These are phyloP conservation scores for Brachionus plicatilis DNA, from an alignment of 1,140 invertebrate genomes.

Conservation along the genomic window DNA sequence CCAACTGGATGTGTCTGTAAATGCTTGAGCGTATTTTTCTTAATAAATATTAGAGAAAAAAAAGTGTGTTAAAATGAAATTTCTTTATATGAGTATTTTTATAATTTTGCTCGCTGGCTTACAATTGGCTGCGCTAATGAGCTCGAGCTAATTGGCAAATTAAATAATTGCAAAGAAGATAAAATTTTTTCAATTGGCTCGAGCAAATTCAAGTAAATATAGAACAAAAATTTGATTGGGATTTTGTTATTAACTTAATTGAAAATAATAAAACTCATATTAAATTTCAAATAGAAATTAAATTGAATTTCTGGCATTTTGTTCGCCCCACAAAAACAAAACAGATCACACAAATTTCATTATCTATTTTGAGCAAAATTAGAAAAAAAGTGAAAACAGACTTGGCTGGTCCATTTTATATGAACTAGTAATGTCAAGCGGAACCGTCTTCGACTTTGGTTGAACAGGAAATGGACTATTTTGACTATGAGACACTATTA, in stretches of 20 bases:
- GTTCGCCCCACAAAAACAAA: background rate
- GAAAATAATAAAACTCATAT: slow-evolving; percentile 36
- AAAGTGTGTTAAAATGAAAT: background rate
- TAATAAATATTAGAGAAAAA: background rate
- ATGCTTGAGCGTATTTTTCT: background rate
- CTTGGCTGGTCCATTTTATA: background rate
- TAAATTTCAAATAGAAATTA: slow-evolving; percentile 22
- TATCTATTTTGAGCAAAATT: background rate
- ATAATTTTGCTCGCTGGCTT: background rate
- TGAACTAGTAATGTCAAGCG: background rate
- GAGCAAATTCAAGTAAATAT: background rate
- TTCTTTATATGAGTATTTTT: background rate
- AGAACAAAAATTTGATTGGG: background rate
- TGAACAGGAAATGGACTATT: background rate
- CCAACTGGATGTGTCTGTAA: background rate
- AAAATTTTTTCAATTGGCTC: background rate
- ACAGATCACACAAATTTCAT: slow-evolving; percentile 28
- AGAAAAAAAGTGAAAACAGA: background rate
- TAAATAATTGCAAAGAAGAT: background rate
- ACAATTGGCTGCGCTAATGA: background rate
- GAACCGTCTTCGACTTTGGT: background rate
- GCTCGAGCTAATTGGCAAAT: background rate
- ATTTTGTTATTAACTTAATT: slow-evolving; percentile 25
- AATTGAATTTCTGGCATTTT: slow-evolving; percentile 21
- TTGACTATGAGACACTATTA: background rate